Conservation (phyloP, 1,140 invertebrate genomes). For the Alviniconcha marisindica region DNA sequence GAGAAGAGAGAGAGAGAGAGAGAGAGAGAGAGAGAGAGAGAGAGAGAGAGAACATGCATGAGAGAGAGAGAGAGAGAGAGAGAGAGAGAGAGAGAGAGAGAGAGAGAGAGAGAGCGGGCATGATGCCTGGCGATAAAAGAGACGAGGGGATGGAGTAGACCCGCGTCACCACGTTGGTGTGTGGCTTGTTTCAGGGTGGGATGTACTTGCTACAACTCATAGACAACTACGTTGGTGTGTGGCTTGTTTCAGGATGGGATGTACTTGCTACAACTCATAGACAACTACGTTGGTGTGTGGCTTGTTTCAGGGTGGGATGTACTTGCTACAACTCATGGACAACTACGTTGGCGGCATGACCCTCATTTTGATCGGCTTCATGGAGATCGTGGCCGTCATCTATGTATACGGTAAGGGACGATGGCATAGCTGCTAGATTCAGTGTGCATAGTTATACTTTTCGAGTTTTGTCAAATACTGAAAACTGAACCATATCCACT, state of each 20-base stretch:
- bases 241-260: slow-evolving; percentile 80
- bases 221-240: slow-evolving; percentile 89
- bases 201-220: slow-evolving; percentile 90
- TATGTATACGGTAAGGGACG: slow-evolving; percentile 66
- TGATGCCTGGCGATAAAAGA: too few relatives aligned
- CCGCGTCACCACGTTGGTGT: neutral
- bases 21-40: too few relatives aligned
- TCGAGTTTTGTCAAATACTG: too few relatives aligned
- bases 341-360: slow-evolving; percentile 92
- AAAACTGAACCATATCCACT: too few relatives aligned
- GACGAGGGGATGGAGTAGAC: too few relatives aligned
- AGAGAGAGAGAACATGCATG: too few relatives aligned
- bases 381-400: slow-evolving; percentile 60
- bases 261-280: slow-evolving; percentile 88
- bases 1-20: too few relatives aligned
- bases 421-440: too few relatives aligned
- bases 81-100: too few relatives aligned
- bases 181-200: slow-evolving; percentile 77
- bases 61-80: too few relatives aligned
- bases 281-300: neutral
- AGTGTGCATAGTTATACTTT: too few relatives aligned
- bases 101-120: too few relatives aligned
- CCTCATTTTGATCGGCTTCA: slow-evolving; percentile 82
- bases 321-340: slow-evolving; percentile 90
- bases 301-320: slow-evolving; percentile 82